Base-by-base conservation (phyloP, 2,797 vertebrate genomes). In the Molossus alvarezi region DNA sequence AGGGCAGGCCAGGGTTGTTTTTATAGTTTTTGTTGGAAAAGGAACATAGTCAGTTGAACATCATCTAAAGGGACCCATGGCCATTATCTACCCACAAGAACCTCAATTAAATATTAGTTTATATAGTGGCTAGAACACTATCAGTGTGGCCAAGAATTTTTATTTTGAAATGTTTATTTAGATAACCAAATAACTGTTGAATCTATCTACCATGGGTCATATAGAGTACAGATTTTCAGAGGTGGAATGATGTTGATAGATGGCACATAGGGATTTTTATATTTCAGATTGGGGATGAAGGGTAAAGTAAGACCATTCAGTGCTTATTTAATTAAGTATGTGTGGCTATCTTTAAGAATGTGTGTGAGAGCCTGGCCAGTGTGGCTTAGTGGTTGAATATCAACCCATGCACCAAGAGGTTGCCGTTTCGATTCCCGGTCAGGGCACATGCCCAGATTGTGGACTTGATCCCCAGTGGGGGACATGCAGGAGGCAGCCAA, bases 91-190 rank as follows among this genome's bases (percentile, higher is more conserved):
- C 4, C 33, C 62, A 29, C 3, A 71, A 20, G 27, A 53, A 55
- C 18, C 55, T 65, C 15, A 11, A 91, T 93, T 91, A 91, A 65
- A 23, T 94, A 60, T 79, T 73, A 82, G 55, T 93, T 85, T 86
- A 60, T 23, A 17, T 67, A 65, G 69, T 91, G 51, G 14, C 57
- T 82, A 48, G 76, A 84, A 81, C 67, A 80, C 2, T 80, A 17
- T 88, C 25, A 72, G 15, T 81, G 13, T 96, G 87, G 62, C 73
- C 90, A 73, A 85, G 67, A 75, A 91, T 73, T 55, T 94, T 96
- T 11, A 64, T 85, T 95, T 88, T 88, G 51, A 83, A 93, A 80
- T 92, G 9, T 67, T 88, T 91, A 67, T 81, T 93, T 82, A 23
- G 69, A n/a, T 91, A 58, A 83, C 72, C 58, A 87, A 80, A 8